Percentiles rank a stretch among this genome's conserved stretches.
Evolutionary conservation across 1,140 invertebrate species (phyloP).

Genomic region (Halesus radiatus): DNA sequence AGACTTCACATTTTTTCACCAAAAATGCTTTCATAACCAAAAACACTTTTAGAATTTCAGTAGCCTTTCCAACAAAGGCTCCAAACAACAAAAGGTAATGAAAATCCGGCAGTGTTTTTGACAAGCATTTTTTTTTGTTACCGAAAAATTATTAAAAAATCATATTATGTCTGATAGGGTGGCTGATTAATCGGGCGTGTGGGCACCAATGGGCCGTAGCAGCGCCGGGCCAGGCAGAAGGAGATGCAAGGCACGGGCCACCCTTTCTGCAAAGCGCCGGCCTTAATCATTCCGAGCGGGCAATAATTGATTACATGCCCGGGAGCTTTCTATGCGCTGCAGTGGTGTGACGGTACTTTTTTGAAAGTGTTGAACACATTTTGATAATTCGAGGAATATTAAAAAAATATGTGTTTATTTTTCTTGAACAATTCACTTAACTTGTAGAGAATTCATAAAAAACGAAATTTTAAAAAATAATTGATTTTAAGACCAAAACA

Average conservation of each 20-base stretch:
- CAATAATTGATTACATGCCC: constrained; percentile 23
- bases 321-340: background rate
- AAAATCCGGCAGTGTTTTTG: background rate
- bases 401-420: no score
- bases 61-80: no score
- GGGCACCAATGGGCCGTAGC: constrained; percentile 14
- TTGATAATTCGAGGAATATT: no score
- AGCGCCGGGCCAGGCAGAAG: background rate
- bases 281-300: constrained; percentile 8
- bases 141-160: background rate
- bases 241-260: constrained; percentile 10
- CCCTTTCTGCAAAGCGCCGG: constrained; percentile 8
- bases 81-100: no score
- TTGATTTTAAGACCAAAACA: no score
- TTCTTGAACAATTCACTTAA: no score
- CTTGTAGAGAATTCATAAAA: no score
- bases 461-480: no score
- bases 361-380: no score
- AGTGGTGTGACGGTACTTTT: background rate
- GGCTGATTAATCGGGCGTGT: constrained; percentile 25
- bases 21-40: no score
- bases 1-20: no score
- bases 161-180: constrained; percentile 12
- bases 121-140: background rate
- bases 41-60: no score